Base-by-base conservation (phyloP, 2,888 invertebrate species). In the Anagyrus pseudococci region DNA sequence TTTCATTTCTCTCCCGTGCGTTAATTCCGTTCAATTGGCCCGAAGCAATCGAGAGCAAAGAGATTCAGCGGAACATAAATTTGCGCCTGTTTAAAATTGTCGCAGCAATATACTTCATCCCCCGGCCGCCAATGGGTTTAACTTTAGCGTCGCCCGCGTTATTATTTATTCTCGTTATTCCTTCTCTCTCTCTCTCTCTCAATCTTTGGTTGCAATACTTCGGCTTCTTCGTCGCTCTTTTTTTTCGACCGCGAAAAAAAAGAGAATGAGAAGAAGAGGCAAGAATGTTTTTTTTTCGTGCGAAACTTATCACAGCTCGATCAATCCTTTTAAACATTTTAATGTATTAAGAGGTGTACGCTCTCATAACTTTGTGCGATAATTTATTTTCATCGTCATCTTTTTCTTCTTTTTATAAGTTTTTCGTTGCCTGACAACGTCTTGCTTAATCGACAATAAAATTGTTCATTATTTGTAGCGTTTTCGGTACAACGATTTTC, bases 131-230 rank as follows among this genome's bases (percentile, higher is more conserved):
- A n/a, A n/a, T n/a, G n/a, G n/a, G n/a, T n/a, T n/a, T n/a, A n/a
- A n/a, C n/a, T n/a, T n/a, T n/a, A n/a, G n/a, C n/a, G n/a, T n/a
- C n/a, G n/a, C n/a, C n/a, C n/a, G n/a, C n/a, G n/a, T n/a, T n/a
- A n/a, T n/a, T n/a, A n/a, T n/a, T n/a, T n/a, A n/a, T n/a, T n/a
- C n/a, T n/a, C n/a, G n/a, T n/a, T n/a, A n/a, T n/a, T n/a, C n/a
- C n/a, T n/a, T n/a, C n/a, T n/a, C n/a, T n/a, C n/a, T n/a, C n/a
- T n/a, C n/a, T n/a, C n/a, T n/a, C n/a, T n/a, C n/a, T 59, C 52
- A 48, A 47, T 66, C 62, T 66, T 59, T 66, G 62, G 66, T 62
- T 66, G 62, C 62, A 55, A 62, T 57, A 62, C 59, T 65, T 65
- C 65, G 47, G 50, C 65, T 65, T 55, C 55, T 48, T 58, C 58